These are phyloP conservation scores for Drosophila insularis DNA, from an alignment of 1,140 invertebrate species.

Conservation along the genomic window DNA sequence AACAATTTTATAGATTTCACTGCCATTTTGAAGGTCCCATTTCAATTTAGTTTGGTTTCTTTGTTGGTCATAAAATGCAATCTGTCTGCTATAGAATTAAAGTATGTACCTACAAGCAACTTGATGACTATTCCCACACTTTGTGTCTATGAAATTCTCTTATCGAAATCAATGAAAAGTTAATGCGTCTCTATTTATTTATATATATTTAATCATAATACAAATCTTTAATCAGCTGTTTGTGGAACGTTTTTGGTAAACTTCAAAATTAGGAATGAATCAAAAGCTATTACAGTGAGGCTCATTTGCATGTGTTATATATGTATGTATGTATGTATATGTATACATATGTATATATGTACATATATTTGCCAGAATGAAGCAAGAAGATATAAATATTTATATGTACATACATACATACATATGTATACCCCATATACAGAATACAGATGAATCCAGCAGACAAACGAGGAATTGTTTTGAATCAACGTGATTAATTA, in stretches of 20 bases:
- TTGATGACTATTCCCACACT: no score
- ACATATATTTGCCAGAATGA: neutral
- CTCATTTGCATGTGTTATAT: no score
- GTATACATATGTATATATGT: neutral
- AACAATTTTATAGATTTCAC: constrained; percentile 7
- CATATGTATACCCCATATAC: neutral
- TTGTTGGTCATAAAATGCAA: constrained; percentile 4
- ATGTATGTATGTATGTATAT: no score
- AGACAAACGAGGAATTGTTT: no score
- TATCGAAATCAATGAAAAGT: neutral
- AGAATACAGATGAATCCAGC: neutral
- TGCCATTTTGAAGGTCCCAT: neutral
- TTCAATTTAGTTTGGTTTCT: neutral
- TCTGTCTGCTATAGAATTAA: neutral
- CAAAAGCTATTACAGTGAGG: no score
- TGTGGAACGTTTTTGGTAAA: neutral
- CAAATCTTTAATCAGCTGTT: neutral
- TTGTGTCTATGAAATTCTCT: neutral
- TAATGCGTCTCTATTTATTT: neutral
- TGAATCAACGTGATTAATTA: neutral
- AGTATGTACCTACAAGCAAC: neutral
- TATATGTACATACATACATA: neutral
- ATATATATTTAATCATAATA: neutral
- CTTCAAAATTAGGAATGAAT: neutral
- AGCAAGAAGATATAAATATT: neutral